phyloP scores from a whole-genome alignment of 2,113 vertebrate genomes.

The Rhinolophus ferrumequinum region DNA sequence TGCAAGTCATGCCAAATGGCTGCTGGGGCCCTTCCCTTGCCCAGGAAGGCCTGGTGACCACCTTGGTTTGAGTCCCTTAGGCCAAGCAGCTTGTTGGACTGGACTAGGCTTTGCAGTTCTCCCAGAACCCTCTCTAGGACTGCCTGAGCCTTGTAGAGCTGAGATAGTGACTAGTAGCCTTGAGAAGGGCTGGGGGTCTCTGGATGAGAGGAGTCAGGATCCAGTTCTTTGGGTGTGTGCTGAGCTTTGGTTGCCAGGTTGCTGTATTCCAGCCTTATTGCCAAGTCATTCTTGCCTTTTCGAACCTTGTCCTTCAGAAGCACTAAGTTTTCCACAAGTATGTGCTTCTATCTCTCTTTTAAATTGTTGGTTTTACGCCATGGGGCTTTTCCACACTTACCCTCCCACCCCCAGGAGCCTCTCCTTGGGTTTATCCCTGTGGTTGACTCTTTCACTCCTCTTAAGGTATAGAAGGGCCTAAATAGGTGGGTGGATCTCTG shows the following conservation, averaged over 20 bases:
- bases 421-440: neutral
- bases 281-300: slow-evolving; percentile 46
- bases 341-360: slow-evolving; percentile 23
- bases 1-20: slow-evolving; percentile 76
- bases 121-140: neutral
- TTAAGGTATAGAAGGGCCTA: slow-evolving; percentile 26
- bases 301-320: slow-evolving; percentile 19
- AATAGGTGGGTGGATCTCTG: slow-evolving; percentile 11
- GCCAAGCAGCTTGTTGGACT: slow-evolving; percentile 19
- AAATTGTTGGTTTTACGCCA: slow-evolving; percentile 47
- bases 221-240: slow-evolving; percentile 10
- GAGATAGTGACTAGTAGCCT: slow-evolving; percentile 15
- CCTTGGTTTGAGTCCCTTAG: slow-evolving; percentile 40
- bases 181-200: neutral
- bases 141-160: neutral
- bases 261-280: slow-evolving; percentile 27
- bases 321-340: slow-evolving; percentile 27
- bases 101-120: neutral
- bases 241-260: slow-evolving; percentile 52
- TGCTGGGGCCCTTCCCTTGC: slow-evolving; percentile 58
- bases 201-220: neutral
- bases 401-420: neutral
- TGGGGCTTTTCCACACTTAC: slow-evolving; percentile 3
- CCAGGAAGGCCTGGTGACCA: slow-evolving; percentile 56
- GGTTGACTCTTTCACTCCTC: slow-evolving; percentile 2